Evolutionary conservation across 2,888 invertebrate genomes (phyloP).

Genomic region (Zelleria hepariella): DNA sequence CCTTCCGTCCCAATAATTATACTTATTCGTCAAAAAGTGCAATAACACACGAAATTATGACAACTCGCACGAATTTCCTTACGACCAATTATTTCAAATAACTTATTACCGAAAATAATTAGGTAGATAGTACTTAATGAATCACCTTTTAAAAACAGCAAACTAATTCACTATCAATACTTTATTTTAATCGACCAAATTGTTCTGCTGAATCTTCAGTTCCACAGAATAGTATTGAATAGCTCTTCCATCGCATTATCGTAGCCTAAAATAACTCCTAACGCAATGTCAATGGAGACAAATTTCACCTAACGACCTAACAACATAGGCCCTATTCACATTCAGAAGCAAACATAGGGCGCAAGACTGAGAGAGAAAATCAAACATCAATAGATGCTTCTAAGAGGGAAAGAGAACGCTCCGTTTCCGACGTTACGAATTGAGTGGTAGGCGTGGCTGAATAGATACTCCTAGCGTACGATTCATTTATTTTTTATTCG

Average conservation of each 20-base stretch:
- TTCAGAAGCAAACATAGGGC: slow-evolving; percentile 1
- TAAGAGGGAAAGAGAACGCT: slow-evolving; percentile 28
- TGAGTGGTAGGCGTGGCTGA: slow-evolving; percentile 49
- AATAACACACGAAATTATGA: slow-evolving; percentile 18
- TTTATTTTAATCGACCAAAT: neutral
- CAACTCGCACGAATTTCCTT: slow-evolving; percentile 19
- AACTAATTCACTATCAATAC: neutral
- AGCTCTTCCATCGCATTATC: neutral
- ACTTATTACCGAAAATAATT: neutral
- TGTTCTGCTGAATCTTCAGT: neutral
- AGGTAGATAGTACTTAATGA: neutral
- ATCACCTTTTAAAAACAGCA: neutral
- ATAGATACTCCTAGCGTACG: slow-evolving; percentile 49
- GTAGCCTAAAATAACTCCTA: neutral
- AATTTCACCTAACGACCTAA: neutral
- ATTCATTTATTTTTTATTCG: slow-evolving; percentile 35
- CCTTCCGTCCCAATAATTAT: slow-evolving; percentile 56
- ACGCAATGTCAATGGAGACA: neutral
- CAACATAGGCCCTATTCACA: neutral
- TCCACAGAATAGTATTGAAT: neutral
- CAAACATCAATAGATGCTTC: neutral
- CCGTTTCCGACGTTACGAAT: slow-evolving; percentile 23
- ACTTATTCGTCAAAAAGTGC: slow-evolving; percentile 14
- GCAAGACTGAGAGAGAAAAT: slow-evolving; percentile 20
- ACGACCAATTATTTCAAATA: neutral